These are phyloP conservation scores for Adoxophyes honmai DNA, from an alignment of 1,140 invertebrate genomes.

Conservation along the genomic window DNA sequence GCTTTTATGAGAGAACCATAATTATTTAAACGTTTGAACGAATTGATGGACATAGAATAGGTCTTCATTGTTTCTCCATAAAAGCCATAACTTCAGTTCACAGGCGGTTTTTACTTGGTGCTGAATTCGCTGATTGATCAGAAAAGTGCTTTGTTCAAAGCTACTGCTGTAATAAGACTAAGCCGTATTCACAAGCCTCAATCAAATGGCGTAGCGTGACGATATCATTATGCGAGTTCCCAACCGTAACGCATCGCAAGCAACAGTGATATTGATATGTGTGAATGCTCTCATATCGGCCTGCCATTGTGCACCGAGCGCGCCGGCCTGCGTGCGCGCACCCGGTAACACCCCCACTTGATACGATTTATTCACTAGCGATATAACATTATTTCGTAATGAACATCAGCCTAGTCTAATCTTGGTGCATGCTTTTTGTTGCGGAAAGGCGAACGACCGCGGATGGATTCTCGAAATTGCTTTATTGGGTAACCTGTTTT, in stretches of 20 bases:
- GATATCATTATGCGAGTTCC: neutral
- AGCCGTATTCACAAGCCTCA: neutral
- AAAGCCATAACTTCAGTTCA: no score
- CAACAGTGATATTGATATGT: conserved; percentile 8
- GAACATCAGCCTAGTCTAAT: conserved; percentile 37
- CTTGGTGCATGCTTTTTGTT: conserved; percentile 52
- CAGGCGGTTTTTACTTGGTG: no score
- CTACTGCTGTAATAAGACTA: no score
- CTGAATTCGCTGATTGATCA: no score
- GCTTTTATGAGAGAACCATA: neutral
- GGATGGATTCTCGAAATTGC: conserved; percentile 66
- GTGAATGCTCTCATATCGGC: neutral
- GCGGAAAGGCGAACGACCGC: conserved; percentile 55
- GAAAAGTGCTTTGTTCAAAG: no score
- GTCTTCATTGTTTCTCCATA: neutral
- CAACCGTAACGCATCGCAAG: conserved; percentile 1
- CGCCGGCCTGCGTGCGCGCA: conserved; percentile 40
- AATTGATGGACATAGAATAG: neutral
- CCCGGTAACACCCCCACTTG: conserved; percentile 29
- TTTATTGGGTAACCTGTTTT: conserved; percentile 69
- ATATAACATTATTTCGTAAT: conserved; percentile 39
- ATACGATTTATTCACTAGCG: conserved; percentile 31
- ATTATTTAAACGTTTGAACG: neutral
- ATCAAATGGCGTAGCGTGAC: neutral
- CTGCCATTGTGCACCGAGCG: conserved; percentile 20